Base-by-base conservation (phyloP, 2,797 vertebrate species). In the Pelochelys cantorii region DNA sequence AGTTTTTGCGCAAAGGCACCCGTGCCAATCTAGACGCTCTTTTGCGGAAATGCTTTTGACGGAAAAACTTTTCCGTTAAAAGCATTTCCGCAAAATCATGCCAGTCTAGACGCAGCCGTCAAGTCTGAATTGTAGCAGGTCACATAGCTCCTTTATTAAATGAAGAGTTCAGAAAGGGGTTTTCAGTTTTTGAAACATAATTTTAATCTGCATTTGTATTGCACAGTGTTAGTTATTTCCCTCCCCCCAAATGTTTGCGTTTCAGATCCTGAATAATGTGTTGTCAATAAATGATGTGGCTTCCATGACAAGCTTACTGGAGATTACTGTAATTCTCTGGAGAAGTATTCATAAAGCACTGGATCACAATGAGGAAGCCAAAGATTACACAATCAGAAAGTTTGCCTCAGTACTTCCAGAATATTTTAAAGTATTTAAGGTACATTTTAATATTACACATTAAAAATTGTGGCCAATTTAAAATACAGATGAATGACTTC, bases 281-380 rank as follows among this genome's bases (percentile, higher is more conserved):
- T 77, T 99, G 90, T 98, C 98, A 1, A 75, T 98, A 31, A 92
- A 96, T 11, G 99, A 99, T 81, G 91, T 92, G 5, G 85, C 97
- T 3, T 97, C 98, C 55, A 98, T 99, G 97, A 97, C 99, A 29
- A 97, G 99, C 89, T 98, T 99, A 86, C 97, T 99, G 96, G 99
- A 99, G 96, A 88, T 99, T 4, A 92, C 98, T 59, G 99, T 99
- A 75, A 99, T 99, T 97, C 98, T 99, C 90, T 99, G 99, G 99
- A 98, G 96, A 91, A 99, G 98, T 86, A 98, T 99, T 65, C 94
- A 94, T 60, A 98, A 98, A 93, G 97, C 98, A 22, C 96, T 99
- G 87, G 98, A 98, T 92, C 97, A 97, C 37, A 99, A 99, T 68
- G 90, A 98, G 93, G 98, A 99, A 86, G 99, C 98, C 85, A 98